phyloP scores from a whole-genome alignment of 2,113 vertebrate genomes.

The Chloebia gouldiae region DNA sequence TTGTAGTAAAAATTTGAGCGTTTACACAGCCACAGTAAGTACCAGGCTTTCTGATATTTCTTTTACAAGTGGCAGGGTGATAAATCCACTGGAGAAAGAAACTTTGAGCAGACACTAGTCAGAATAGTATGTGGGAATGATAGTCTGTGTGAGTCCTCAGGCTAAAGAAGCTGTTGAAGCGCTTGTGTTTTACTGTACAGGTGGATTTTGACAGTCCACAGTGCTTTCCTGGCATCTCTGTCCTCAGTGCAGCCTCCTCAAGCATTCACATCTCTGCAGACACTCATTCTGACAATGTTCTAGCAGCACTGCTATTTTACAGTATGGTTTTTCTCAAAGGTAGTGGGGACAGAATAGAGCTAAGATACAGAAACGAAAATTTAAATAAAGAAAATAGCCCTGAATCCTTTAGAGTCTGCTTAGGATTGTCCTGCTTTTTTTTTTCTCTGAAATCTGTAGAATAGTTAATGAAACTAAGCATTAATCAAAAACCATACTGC shows the following conservation, averaged over 20 bases:
- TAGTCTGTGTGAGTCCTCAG: neutral
- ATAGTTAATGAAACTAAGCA: neutral
- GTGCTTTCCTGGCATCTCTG: neutral
- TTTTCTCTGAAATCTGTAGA: neutral
- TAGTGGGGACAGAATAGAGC: neutral
- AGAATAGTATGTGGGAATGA: neutral
- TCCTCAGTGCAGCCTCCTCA: neutral
- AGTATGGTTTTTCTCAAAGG: neutral
- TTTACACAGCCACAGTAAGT: neutral
- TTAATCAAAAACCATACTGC: neutral
- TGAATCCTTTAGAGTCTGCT: neutral
- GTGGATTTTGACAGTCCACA: neutral
- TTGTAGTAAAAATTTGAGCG: neutral
- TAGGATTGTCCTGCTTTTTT: neutral
- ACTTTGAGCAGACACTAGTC: neutral
- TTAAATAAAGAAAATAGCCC: neutral
- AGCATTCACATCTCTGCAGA: neutral
- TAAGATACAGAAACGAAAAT: neutral
- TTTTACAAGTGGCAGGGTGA: neutral
- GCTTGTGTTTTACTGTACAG: neutral
- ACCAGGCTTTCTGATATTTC: neutral
- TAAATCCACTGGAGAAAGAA: neutral
- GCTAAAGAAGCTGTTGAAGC: neutral
- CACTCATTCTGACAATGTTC: neutral
- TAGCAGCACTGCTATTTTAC: neutral